A percentile compares a stretch with the other conserved stretches of the same genome.
These are phyloP conservation scores for Heliornis fulica DNA, from an alignment of 2,113 vertebrate species.

Conservation along the genomic window DNA sequence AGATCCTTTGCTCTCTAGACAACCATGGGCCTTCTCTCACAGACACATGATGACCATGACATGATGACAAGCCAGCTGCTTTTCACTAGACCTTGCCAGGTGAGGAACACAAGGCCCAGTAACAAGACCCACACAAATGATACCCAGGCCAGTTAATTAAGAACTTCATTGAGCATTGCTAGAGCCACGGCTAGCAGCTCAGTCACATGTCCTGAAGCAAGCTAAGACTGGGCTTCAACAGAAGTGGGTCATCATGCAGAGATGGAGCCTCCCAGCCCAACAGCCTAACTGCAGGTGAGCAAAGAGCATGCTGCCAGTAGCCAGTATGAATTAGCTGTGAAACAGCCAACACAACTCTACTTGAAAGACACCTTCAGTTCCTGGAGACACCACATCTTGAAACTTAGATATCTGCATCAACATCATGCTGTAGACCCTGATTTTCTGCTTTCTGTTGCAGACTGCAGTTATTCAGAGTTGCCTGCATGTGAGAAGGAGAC, in stretches of 20 bases:
- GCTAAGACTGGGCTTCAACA: neutral
- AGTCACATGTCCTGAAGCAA: fast-evolving
- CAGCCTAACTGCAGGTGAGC: neutral
- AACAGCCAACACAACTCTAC: neutral
- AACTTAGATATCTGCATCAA: neutral
- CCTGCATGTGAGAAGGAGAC: neutral
- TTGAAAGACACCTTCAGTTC: neutral
- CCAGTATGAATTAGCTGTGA: neutral
- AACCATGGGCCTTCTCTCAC: neutral
- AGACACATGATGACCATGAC: neutral
- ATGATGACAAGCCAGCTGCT: neutral
- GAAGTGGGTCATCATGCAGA: neutral
- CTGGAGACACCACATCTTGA: neutral
- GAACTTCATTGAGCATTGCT: neutral
- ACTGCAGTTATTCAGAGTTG: neutral
- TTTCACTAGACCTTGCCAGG: neutral
- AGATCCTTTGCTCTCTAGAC: neutral
- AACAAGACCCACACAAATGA: neutral
- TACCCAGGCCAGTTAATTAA: neutral
- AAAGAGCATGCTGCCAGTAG: neutral
- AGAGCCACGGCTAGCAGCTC: neutral
- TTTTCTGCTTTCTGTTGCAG: neutral
- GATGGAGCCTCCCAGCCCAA: neutral
- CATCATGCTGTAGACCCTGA: neutral
- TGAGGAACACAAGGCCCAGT: neutral